These are phyloP conservation scores for Nanorana parkeri DNA, from an alignment of 2,113 vertebrate genomes.

Conservation along the genomic window DNA sequence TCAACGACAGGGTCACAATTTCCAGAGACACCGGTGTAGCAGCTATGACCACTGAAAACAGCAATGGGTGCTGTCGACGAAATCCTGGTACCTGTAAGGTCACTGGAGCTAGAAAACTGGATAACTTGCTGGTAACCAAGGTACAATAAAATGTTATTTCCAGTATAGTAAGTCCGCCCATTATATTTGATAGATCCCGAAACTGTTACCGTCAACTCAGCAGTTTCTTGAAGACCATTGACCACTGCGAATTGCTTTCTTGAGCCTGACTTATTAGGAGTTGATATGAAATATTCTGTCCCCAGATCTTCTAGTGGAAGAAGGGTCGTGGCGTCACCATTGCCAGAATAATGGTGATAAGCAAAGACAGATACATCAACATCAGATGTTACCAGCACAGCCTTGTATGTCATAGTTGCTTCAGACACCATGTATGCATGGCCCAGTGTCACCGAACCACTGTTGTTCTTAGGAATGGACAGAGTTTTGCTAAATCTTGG, in stretches of 20 bases:
- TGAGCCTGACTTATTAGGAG: not conserved
- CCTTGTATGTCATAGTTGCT: not conserved
- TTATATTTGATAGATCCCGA: slow-evolving; percentile 2
- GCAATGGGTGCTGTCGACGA: not conserved
- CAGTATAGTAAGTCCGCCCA: not conserved
- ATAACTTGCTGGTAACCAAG: slow-evolving; percentile 17
- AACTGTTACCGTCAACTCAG: not conserved
- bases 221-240: not conserved
- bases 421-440: not conserved
- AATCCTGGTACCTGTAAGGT: slow-evolving; percentile 26
- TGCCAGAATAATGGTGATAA: not conserved
- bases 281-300: slow-evolving; percentile 30
- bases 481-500: not conserved
- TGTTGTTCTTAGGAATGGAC: not conserved
- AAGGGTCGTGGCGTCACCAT: not conserved
- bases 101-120: not conserved
- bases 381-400: not conserved
- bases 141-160: not conserved
- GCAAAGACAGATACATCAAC: slow-evolving; percentile 14
- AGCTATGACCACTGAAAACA: slow-evolving; percentile 17
- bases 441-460: not conserved
- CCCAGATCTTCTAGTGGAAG: slow-evolving; percentile 10
- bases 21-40: not conserved
- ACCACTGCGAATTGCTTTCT: slow-evolving; percentile 14
- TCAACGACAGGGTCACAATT: slow-evolving; percentile 4